These are phyloP conservation scores for Capreolus pygargus DNA, from an alignment of 2,113 vertebrate species.

Conservation along the genomic window DNA sequence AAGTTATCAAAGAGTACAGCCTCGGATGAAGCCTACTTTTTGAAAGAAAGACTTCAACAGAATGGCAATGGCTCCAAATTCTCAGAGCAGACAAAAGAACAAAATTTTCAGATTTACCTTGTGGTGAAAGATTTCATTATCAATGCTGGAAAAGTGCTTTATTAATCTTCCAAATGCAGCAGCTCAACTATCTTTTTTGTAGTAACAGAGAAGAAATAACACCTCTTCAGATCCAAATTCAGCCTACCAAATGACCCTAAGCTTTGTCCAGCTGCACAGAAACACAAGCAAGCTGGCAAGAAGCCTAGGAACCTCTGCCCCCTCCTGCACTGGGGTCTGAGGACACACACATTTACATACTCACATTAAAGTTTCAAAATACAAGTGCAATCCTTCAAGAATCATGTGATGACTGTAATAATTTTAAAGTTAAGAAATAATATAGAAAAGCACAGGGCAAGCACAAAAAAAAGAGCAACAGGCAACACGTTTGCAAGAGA, in stretches of 20 bases:
- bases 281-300: background rate
- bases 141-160: background rate
- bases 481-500: background rate
- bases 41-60: background rate
- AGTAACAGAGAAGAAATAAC: background rate
- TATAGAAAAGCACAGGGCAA: background rate
- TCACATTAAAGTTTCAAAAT: background rate
- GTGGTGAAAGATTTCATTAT: background rate
- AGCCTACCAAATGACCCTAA: background rate
- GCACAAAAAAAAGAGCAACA: background rate
- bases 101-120: background rate
- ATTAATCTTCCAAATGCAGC: background rate
- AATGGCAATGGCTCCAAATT: background rate
- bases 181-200: background rate
- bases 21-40: background rate
- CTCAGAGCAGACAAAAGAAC: background rate
- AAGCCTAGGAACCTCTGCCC: background rate
- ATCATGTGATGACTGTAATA: background rate
- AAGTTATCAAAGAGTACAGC: background rate
- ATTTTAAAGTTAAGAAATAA: background rate
- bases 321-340: background rate
- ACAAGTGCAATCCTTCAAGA: background rate
- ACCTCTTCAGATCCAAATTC: background rate
- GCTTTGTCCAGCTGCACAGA: background rate
- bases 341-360: rapidly evolving